Base-by-base conservation (phyloP, 2,113 vertebrate genomes). In the Delphinus delphis region DNA sequence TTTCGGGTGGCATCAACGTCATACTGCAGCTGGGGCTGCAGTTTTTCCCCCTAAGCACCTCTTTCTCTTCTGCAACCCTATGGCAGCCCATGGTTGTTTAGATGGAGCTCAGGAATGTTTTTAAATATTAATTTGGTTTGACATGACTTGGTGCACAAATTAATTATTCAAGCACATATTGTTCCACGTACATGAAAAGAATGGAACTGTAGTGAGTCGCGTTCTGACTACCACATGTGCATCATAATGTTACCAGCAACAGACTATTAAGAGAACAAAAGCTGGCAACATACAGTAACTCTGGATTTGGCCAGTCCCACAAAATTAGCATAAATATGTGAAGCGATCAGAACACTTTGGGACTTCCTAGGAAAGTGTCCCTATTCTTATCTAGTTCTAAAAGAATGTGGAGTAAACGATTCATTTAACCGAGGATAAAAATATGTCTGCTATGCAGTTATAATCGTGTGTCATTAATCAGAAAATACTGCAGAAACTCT, bases 391-490 rank as follows among this genome's bases (percentile, higher is more conserved):
- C 98, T 98, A 97, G 97, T 97, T 98, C 96, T 68, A 93, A 97
- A 99, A 98, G 98, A 99, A 99, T 98, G 98, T 98, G 97, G 97
- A 98, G 98, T 99, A 98, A 98, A 98, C 98, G 98, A 97, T 98
- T 98, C 98, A 98, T 98, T 98, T 98, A 98, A 98, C 79, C 98
- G 77, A 98, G 97, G 98, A 98, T 98, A 98, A 98, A 99, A 99
- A 98, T 98, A 99, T 99, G 98, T 98, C 98, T 98, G 98, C 98
- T 99, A 99, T 99, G 98, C 98, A 96, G 98, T 98, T 98, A 98
- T 98, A 98, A 98, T 99, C 98, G 98, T 98, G 97, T 99, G 98
- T 98, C 98, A 98, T 99, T 99, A 99, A 99, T 99, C 98, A 99
- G 98, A 99, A 99, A 99, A 98, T 98, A 98, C 98, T 98, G 98